Evolutionary conservation across 2,888 invertebrate species (phyloP).

Genomic region (Microctonus brassicae): DNA sequence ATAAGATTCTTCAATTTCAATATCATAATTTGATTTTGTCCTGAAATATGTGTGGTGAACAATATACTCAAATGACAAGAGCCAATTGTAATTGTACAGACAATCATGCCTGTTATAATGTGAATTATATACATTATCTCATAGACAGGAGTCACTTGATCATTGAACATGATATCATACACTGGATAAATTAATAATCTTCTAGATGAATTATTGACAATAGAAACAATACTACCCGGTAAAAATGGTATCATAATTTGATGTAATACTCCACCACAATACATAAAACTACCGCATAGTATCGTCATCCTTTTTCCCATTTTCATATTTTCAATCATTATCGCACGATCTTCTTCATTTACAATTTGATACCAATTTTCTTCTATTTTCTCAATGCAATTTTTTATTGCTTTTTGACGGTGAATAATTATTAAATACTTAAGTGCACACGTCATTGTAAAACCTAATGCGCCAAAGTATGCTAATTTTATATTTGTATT

Average conservation of each 20-base stretch:
- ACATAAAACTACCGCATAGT: constrained; percentile 48
- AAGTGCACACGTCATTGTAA: constrained; percentile 2
- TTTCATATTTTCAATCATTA: constrained; percentile 35
- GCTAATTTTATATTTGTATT: constrained; percentile 18
- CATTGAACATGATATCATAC: constrained; percentile 41
- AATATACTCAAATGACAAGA: constrained; percentile 40
- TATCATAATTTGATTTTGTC: constrained; percentile 43
- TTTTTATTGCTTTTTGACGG: constrained; percentile 16
- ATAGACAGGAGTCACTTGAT: constrained; percentile 14
- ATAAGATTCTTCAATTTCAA: constrained; percentile 31
- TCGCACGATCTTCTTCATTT: constrained; percentile 35
- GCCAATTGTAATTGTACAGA: constrained; percentile 9
- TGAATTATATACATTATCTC: constrained; percentile 25
- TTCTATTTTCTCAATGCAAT: constrained; percentile 39
- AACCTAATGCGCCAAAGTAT: constrained; percentile 32
- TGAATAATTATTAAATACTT: constrained; percentile 26
- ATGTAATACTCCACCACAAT: constrained; percentile 45
- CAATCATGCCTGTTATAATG: constrained; percentile 3
- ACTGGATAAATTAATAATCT: constrained; percentile 51
- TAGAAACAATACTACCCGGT: constrained; percentile 24
- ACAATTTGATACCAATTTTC: constrained; percentile 42
- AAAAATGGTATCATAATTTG: constrained; percentile 41
- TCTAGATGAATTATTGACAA: constrained; percentile 40
- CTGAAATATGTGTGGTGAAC: constrained; percentile 43
- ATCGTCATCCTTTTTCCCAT: constrained; percentile 40